Evolutionary conservation across 92 coral and sea anemone genomes (phyloP).

Genomic region (Chrysogorgia sp.): DNA sequence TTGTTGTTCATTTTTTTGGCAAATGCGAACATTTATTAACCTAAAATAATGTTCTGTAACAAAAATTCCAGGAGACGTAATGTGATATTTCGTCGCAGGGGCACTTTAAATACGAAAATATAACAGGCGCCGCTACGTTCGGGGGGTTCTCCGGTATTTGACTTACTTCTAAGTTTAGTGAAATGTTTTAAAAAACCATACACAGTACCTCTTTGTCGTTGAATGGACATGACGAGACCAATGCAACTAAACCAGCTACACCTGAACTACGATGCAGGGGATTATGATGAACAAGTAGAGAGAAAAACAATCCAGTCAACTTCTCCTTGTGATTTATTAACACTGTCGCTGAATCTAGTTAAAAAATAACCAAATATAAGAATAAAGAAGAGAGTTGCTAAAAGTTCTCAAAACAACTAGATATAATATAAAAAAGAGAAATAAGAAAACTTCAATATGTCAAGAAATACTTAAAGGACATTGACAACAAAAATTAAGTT

Average conservation of each 20-base stretch:
- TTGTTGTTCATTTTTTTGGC: too few species aligned
- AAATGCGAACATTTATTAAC: too few species aligned
- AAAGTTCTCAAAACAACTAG: neutral
- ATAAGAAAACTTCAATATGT: neutral
- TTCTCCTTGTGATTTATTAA: conserved; percentile 22
- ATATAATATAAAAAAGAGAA: neutral
- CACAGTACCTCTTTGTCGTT: conserved; percentile 9
- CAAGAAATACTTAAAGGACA: too few species aligned
- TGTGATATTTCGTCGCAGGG: too few species aligned
- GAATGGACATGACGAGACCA: conserved; percentile 26
- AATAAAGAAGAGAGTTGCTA: neutral
- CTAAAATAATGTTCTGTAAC: too few species aligned
- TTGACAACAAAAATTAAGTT: too few species aligned
- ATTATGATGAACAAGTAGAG: conserved; percentile 11
- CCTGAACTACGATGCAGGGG: conserved; percentile 45
- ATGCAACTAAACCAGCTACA: conserved; percentile 34
- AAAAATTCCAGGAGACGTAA: too few species aligned
- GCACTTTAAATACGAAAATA: neutral
- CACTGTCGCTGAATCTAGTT: neutral
- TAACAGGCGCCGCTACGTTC: neutral
- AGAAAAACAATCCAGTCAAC: conserved; percentile 27
- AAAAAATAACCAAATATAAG: neutral
- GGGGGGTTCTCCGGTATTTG: neutral
- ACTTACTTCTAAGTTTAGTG: neutral
- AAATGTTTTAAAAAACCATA: too few species aligned